These are phyloP conservation scores for Cyphomyrmex costatus DNA, from an alignment of 1,140 invertebrate genomes.

Conservation along the genomic window DNA sequence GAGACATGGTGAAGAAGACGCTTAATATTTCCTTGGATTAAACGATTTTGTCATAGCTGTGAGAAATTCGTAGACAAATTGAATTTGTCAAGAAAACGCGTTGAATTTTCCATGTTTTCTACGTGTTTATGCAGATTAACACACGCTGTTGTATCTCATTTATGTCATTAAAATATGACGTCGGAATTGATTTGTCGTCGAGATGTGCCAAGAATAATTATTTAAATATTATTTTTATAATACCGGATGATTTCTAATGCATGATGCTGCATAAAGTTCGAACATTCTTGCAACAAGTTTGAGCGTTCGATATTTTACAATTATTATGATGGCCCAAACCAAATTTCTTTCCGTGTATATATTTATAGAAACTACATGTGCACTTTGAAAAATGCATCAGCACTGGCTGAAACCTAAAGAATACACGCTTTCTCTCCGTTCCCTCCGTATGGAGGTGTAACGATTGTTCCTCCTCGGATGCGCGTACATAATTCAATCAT, in stretches of 20 bases:
- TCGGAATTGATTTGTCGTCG: conserved; percentile 28
- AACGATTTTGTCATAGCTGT: conserved; percentile 22
- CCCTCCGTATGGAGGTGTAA: conserved; percentile 1
- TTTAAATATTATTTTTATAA: conserved; percentile 3
- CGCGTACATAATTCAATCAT: conserved; percentile 48
- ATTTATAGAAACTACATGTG: background rate
- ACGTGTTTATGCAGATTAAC: conserved; percentile 53
- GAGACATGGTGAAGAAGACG: background rate
- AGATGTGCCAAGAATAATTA: conserved; percentile 21
- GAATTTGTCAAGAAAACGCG: conserved; percentile 30
- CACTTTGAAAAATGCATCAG: background rate
- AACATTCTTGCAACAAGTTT: too few relatives aligned
- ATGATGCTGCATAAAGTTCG: too few relatives aligned
- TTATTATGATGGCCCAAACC: too few relatives aligned
- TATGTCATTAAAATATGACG: background rate
- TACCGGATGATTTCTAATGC: too few relatives aligned
- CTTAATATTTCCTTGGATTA: background rate
- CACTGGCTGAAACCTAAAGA: conserved; percentile 3
- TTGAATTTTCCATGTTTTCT: conserved; percentile 57
- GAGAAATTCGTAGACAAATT: conserved; percentile 63
- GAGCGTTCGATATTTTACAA: too few relatives aligned
- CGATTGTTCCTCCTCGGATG: conserved; percentile 23
- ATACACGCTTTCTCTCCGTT: conserved; percentile 23
- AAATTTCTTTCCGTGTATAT: background rate
- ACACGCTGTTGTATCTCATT: conserved; percentile 1